Percentiles rank a stretch among this genome's conserved stretches.
Conservation (phyloP, 2,113 vertebrate species). For the Lontra canadensis region DNA sequence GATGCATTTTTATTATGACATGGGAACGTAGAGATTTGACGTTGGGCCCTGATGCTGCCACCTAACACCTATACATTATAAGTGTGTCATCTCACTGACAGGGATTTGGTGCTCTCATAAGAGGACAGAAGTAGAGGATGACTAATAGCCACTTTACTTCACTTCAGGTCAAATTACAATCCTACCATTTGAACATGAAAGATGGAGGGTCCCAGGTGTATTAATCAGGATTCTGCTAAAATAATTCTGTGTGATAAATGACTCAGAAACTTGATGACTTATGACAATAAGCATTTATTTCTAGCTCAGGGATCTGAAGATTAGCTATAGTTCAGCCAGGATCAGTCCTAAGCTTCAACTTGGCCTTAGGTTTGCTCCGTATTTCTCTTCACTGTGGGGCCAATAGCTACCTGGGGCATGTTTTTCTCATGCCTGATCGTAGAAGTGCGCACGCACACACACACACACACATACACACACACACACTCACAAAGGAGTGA, state of each 20-base stretch:
- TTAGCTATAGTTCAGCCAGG: background rate
- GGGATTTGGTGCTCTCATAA: background rate
- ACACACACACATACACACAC: background rate
- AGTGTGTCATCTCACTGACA: background rate
- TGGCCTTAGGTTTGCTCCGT: background rate
- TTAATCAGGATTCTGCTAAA: constrained; percentile 34
- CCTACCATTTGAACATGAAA: background rate
- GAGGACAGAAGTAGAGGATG: background rate
- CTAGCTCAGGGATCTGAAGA: background rate
- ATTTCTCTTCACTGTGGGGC: background rate
- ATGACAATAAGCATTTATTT: background rate
- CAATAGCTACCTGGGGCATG: background rate
- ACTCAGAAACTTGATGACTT: background rate
- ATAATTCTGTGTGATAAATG: constrained; percentile 27
- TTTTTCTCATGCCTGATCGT: background rate
- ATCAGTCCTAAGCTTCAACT: background rate
- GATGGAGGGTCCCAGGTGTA: background rate
- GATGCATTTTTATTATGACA: constrained; percentile 36
- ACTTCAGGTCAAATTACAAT: constrained; percentile 16
- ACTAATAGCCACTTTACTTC: background rate
- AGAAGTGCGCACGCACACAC: background rate
- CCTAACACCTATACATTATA: background rate
- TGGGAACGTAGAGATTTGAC: background rate
- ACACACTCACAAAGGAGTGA: background rate
- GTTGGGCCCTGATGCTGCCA: background rate